Conservation (phyloP, 2,797 vertebrate genomes). For the Somateria mollissima region DNA sequence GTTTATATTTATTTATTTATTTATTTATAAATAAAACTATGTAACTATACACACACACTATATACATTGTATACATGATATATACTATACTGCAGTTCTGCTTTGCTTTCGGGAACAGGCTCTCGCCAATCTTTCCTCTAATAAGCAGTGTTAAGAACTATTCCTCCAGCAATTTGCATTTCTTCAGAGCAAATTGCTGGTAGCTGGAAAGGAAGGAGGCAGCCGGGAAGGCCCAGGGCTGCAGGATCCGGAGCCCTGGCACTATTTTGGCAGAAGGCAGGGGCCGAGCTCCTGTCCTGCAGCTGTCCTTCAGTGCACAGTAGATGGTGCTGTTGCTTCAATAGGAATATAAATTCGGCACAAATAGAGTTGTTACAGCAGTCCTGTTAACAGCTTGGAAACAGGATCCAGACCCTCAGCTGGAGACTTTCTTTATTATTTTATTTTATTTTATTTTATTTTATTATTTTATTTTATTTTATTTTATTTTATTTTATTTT, state of each 20-base stretch:
- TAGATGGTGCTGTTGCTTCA: conserved; percentile 59
- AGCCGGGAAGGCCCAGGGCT: background rate
- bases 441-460: background rate
- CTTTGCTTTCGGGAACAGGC: background rate
- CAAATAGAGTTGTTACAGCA: rapidly evolving
- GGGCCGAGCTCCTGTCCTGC: background rate
- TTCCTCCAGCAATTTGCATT: background rate
- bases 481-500: no score
- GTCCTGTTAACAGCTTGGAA: rapidly evolving
- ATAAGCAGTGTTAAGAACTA: no score
- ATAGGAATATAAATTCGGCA: background rate
- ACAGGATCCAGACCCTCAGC: rapidly evolving
- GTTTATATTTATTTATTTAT: background rate
- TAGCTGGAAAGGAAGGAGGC: background rate
- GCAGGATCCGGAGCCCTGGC: background rate
- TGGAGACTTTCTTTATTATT: no score
- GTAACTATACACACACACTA: background rate
- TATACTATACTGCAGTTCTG: no score
- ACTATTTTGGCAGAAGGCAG: no score
- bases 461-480: background rate
- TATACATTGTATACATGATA: background rate
- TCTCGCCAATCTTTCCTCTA: background rate
- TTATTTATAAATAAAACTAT: no score
- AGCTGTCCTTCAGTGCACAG: background rate
- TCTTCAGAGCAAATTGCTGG: background rate